phyloP scores from a whole-genome alignment of 37 sponge, comb jelly and placozoan species.

The Crambe crambe region DNA sequence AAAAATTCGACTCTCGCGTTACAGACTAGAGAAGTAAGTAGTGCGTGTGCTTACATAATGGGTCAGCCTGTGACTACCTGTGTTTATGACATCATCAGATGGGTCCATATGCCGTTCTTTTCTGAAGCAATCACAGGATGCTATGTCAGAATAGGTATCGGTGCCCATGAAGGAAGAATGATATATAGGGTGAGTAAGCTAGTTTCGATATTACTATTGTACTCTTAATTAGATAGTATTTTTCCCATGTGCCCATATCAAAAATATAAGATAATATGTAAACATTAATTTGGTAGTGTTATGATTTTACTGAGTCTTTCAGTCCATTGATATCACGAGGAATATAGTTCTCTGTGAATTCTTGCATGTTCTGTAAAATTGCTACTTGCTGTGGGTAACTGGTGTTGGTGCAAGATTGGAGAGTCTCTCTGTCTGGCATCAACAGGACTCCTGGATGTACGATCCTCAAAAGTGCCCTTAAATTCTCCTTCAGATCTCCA shows the following conservation, averaged over 20 bases:
- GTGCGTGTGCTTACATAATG: neutral
- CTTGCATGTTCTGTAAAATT: neutral
- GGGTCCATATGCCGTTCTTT: slow-evolving; percentile 98
- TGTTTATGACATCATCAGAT: slow-evolving; percentile 45
- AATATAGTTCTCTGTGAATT: neutral
- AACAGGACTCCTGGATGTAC: neutral
- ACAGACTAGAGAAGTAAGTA: slow-evolving; percentile 88
- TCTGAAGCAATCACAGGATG: slow-evolving; percentile 77
- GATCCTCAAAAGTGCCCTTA: neutral
- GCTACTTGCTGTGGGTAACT: neutral
- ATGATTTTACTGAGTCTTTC: neutral
- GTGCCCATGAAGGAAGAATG: slow-evolving; percentile 87
- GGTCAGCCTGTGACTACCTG: neutral
- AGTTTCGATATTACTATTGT: neutral
- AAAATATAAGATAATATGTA: too few relatives aligned
- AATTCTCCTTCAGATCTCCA: neutral
- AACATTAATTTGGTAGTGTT: too few relatives aligned
- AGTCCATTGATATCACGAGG: neutral
- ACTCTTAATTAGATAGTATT: neutral
- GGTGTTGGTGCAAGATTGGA: neutral
- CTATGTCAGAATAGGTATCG: slow-evolving; percentile 96
- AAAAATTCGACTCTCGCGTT: slow-evolving; percentile 89
- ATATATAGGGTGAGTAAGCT: slow-evolving; percentile 81
- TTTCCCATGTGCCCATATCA: too few relatives aligned
- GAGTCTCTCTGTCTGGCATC: neutral